Conservation (phyloP, 2,888 invertebrate genomes). For the Celastrina argiolus region DNA sequence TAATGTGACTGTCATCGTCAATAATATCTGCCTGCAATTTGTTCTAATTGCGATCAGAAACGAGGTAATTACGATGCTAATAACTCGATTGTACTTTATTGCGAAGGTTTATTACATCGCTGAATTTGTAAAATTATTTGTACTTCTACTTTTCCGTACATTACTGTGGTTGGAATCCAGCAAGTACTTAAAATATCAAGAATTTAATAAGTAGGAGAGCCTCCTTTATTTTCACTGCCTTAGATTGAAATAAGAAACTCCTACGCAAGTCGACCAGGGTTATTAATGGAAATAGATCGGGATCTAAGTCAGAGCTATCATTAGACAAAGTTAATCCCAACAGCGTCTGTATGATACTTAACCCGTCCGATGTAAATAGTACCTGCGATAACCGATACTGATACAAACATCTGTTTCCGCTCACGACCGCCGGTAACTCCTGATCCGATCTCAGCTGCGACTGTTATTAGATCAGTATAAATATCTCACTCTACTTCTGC, state of each 20-base stretch:
- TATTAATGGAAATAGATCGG: neutral
- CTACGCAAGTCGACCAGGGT: neutral
- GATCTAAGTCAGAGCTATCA: conserved; percentile 3
- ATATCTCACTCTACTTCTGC: conserved; percentile 1
- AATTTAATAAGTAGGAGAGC: no score
- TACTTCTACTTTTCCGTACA: no score
- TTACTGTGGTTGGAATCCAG: no score
- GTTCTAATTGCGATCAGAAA: neutral
- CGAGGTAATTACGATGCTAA: neutral
- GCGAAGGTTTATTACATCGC: neutral
- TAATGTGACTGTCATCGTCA: conserved; percentile 9
- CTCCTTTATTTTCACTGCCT: neutral
- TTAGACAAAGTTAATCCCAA: conserved; percentile 5
- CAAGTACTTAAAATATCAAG: no score
- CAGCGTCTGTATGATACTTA: neutral
- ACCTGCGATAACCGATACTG: conserved; percentile 10
- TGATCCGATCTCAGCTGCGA: conserved; percentile 1
- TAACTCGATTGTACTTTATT: conserved; percentile 5
- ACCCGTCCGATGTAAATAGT: neutral
- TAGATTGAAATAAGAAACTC: neutral
- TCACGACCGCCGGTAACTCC: neutral
- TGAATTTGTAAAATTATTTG: neutral
- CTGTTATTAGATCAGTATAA: conserved; percentile 9
- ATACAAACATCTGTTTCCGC: conserved; percentile 15
- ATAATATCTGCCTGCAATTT: neutral